Evolutionary conservation across 2,113 vertebrate genomes (phyloP).

Genomic region (Pyrgilauda ruficollis): DNA sequence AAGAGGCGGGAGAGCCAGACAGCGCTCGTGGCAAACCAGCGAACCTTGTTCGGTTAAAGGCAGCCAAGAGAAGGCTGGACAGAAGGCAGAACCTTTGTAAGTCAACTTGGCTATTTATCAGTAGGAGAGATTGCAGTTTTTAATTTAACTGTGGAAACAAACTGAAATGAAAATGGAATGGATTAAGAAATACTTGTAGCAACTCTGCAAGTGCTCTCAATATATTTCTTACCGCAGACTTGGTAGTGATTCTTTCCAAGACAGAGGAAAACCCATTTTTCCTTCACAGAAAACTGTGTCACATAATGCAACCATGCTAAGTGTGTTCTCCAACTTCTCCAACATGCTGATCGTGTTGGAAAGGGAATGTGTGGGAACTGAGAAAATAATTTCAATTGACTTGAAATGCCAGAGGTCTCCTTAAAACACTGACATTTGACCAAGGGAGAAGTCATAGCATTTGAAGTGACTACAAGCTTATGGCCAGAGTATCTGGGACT

Average conservation of each 20-base stretch:
- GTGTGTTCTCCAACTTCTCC: not conserved
- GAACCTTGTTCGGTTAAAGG: slow-evolving; percentile 82
- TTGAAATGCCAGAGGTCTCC: not conserved
- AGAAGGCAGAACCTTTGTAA: not conserved
- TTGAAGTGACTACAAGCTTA: not conserved
- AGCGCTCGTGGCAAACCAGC: slow-evolving; percentile 81
- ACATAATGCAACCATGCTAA: not conserved
- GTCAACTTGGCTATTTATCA: slow-evolving; percentile 39
- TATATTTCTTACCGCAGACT: slow-evolving; percentile 42
- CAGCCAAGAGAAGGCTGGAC: not conserved
- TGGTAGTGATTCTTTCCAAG: slow-evolving; percentile 32
- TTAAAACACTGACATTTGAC: slow-evolving; percentile 15
- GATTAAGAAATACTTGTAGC: not conserved
- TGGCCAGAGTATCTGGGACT: not conserved
- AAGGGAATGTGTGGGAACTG: slow-evolving; percentile 23
- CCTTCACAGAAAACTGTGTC: not conserved
- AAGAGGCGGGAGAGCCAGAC: slow-evolving; percentile 93
- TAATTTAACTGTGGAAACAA: slow-evolving; percentile 11
- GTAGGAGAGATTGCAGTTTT: not conserved
- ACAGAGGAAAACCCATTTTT: not conserved
- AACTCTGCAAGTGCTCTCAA: not conserved
- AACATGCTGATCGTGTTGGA: slow-evolving; percentile 52
- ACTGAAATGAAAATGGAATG: not conserved
- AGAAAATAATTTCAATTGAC: not conserved
- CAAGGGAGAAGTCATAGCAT: not conserved